phyloP scores from a whole-genome alignment of 2,797 vertebrate genomes.

The Monodelphis domestica region DNA sequence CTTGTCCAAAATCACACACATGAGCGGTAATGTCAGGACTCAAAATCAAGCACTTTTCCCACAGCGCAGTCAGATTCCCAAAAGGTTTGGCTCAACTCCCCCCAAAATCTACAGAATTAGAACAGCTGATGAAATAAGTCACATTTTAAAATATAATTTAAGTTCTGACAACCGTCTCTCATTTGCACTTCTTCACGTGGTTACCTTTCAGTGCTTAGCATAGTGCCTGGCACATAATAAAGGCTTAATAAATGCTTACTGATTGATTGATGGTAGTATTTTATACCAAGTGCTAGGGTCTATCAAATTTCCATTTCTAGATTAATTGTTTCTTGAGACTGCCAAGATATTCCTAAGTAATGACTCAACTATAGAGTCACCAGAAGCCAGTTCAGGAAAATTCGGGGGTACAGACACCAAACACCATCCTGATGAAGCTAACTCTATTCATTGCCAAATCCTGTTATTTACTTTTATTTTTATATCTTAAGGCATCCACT shows the following conservation, averaged over 20 bases:
- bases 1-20: background rate
- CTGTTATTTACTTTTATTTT: background rate
- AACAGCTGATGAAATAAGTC: background rate
- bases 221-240: background rate
- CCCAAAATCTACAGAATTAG: background rate
- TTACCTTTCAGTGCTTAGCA: background rate
- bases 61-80: background rate
- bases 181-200: background rate
- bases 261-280: background rate
- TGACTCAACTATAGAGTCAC: background rate
- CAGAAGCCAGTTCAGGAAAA: background rate
- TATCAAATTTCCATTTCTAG: background rate
- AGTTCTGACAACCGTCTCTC: background rate
- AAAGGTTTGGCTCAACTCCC: background rate
- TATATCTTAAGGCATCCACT: background rate
- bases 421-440: background rate
- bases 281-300: background rate
- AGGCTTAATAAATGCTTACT: background rate
- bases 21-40: background rate
- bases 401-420: background rate
- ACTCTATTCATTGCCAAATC: background rate
- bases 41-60: background rate
- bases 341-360: background rate
- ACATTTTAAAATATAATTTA: background rate
- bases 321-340: background rate